These are phyloP conservation scores for Lycocorax pyrrhopterus DNA, from an alignment of 2,113 vertebrate species.

Conservation along the genomic window DNA sequence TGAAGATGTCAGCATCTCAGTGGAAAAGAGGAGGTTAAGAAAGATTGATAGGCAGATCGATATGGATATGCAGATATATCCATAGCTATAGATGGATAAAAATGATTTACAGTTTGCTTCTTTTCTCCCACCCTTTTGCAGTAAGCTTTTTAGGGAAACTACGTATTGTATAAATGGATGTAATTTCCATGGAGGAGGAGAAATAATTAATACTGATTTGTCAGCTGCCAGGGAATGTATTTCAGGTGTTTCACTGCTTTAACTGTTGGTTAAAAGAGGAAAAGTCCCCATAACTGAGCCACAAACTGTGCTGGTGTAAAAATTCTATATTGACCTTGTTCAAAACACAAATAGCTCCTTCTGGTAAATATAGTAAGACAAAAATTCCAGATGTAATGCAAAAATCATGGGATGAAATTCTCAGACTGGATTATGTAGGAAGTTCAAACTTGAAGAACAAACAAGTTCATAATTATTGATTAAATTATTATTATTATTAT, in stretches of 20 bases:
- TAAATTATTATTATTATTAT: neutral
- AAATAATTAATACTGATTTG: neutral
- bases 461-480: neutral
- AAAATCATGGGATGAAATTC: neutral
- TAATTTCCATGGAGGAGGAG: neutral
- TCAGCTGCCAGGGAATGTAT: neutral
- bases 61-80: neutral
- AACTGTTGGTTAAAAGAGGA: neutral
- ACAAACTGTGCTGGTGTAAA: neutral
- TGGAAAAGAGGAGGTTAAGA: conserved; percentile 1
- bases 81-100: neutral
- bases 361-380: neutral
- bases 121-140: neutral
- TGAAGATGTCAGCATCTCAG: neutral
- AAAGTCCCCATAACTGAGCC: neutral
- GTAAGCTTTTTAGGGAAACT: neutral
- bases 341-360: neutral
- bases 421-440: neutral
- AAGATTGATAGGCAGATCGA: neutral
- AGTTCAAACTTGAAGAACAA: neutral
- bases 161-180: neutral
- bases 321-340: neutral
- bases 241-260: neutral
- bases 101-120: neutral
- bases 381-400: neutral